These are phyloP conservation scores for Pycnonotus jocosus DNA, from an alignment of 2,113 vertebrate genomes.

Conservation along the genomic window DNA sequence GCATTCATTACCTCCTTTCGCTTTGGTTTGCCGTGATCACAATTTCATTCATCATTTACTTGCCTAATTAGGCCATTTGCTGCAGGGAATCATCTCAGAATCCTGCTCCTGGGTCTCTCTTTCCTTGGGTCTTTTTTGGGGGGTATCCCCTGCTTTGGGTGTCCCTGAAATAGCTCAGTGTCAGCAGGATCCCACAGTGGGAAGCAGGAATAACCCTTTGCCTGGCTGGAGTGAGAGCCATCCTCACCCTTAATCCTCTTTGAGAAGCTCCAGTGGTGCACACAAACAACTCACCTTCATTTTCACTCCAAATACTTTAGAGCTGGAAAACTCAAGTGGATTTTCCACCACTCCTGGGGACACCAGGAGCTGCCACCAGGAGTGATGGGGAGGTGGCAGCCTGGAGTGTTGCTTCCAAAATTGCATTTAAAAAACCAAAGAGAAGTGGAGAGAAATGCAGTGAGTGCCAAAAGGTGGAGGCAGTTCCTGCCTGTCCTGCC, in stretches of 20 bases:
- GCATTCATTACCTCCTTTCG: not conserved
- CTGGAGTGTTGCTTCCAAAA: rapidly evolving
- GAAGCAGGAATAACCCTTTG: not conserved
- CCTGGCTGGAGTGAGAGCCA: not conserved
- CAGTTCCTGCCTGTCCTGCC: not conserved
- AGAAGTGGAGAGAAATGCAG: not conserved
- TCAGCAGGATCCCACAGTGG: rapidly evolving
- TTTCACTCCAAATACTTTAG: not conserved
- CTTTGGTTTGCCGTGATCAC: not conserved
- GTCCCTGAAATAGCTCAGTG: not conserved
- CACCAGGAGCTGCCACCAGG: rapidly evolving
- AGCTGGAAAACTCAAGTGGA: not conserved
- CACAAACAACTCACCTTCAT: rapidly evolving
- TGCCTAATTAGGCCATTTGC: not conserved
- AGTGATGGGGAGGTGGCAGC: not conserved
- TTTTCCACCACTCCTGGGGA: not conserved
- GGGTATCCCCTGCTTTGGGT: not conserved
- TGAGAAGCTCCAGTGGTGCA: not conserved
- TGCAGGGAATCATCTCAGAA: not conserved
- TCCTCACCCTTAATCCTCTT: not conserved
- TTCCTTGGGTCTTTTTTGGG: not conserved
- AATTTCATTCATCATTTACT: not conserved
- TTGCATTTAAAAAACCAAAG: not conserved
- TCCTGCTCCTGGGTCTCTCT: not conserved
- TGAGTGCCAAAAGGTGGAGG: not conserved